These are phyloP conservation scores for Coptodon rendalli DNA, from an alignment of 2,113 vertebrate species.

Conservation along the genomic window DNA sequence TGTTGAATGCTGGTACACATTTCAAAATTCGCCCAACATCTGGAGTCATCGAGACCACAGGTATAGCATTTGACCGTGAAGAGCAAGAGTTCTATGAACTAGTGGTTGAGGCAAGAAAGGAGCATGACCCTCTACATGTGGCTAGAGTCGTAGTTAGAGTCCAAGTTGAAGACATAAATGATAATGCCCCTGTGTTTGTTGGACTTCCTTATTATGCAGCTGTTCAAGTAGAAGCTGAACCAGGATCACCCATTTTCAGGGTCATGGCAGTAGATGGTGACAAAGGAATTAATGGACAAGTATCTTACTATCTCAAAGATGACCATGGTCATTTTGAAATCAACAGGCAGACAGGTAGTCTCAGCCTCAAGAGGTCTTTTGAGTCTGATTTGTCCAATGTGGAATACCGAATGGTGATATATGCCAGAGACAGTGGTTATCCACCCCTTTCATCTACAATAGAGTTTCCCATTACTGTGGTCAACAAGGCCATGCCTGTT, in stretches of 20 bases:
- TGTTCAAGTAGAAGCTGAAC: constrained; percentile 91
- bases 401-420: constrained; percentile 85
- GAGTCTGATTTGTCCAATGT: constrained; percentile 91
- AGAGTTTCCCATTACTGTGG: constrained; percentile 91
- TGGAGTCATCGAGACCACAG: constrained; percentile 91
- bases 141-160: constrained; percentile 88
- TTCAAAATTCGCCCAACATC: constrained; percentile 91
- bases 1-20: constrained; percentile 88
- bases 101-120: constrained; percentile 89
- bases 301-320: constrained; percentile 86
- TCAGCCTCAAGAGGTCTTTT: constrained; percentile 85
- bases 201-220: constrained; percentile 96
- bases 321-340: constrained; percentile 95
- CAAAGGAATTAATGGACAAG: constrained; percentile 88
- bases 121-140: constrained; percentile 84
- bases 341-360: constrained; percentile 77
- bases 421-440: constrained; percentile 86
- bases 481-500: constrained; percentile 97
- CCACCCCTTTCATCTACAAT: constrained; percentile 80
- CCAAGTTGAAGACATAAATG: constrained; percentile 90
- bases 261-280: constrained; percentile 89
- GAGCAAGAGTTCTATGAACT: constrained; percentile 91
- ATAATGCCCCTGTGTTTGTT: constrained; percentile 88
- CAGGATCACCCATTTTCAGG: constrained; percentile 83
- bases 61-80: constrained; percentile 88